These are phyloP conservation scores for Liolophura sinensis DNA, from an alignment of 1,140 invertebrate species.

Conservation along the genomic window DNA sequence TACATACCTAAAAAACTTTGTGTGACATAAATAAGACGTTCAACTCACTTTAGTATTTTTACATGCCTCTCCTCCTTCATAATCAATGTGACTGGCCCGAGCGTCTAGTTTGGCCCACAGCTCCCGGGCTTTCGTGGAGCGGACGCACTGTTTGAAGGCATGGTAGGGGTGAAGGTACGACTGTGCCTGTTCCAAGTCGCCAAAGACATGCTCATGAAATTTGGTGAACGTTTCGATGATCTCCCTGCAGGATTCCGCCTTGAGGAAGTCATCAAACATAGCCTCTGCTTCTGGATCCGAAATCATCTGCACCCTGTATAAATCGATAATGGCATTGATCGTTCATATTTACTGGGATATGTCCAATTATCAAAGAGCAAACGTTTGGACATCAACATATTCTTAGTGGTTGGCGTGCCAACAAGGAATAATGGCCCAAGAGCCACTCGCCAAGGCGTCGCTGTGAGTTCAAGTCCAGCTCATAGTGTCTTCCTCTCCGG, in stretches of 20 bases:
- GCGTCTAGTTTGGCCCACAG: slow-evolving; percentile 94
- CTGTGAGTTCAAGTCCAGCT: too few species aligned
- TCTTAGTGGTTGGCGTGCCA: too few species aligned
- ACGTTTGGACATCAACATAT: too few species aligned
- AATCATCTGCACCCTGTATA: too few species aligned
- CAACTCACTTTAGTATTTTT: slow-evolving; percentile 70
- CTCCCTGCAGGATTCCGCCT: slow-evolving; percentile 84
- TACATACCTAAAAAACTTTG: neutral
- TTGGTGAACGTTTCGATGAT: slow-evolving; percentile 69
- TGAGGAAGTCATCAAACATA: slow-evolving; percentile 86
- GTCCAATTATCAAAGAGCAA: too few species aligned
- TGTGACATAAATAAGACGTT: too few species aligned
- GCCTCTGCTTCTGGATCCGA: slow-evolving; percentile 57
- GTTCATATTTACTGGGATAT: too few species aligned
- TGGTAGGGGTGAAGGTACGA: slow-evolving; percentile 62
- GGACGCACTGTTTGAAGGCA: slow-evolving; percentile 63
- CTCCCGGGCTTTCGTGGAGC: slow-evolving; percentile 90
- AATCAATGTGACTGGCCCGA: slow-evolving; percentile 84
- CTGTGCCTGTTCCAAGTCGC: slow-evolving; percentile 79
- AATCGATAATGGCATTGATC: too few species aligned
- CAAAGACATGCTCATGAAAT: slow-evolving; percentile 74
- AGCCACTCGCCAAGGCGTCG: too few species aligned
- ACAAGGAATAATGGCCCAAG: too few species aligned
- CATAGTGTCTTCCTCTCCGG: too few species aligned
- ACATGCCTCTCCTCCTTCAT: slow-evolving; percentile 82